Evolutionary conservation across 2,797 vertebrate species (phyloP), one percentile per base, ranked within the genome.

Genomic region (Alfaro cultratus): DNA sequence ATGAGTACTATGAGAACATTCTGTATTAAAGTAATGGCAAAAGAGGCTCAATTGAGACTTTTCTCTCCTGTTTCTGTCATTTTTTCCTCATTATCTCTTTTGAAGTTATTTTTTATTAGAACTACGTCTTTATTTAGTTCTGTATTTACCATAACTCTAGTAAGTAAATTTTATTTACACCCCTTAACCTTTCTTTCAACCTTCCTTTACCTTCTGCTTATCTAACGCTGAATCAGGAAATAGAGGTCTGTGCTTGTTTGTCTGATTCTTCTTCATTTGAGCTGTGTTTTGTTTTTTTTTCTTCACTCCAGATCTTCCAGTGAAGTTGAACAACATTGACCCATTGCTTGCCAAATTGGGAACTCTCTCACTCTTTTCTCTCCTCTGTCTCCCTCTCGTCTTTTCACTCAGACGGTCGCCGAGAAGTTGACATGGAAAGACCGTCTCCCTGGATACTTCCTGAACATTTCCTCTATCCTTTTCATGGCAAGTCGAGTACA

Each of bases 381-480:
- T 67, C 80, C 15, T 2, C 16, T 67, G 60, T 18, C 3, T 34
- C 11, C 67, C n/a, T 2, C 31, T 57, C 2, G 0, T 85, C 31
- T 70, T 49, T 82, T 78, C 51, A 46, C 11, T 76, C 81, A 95
- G 94, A 47, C 84, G 79, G 95, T 93, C 83, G 93, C 96, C 47
- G 96, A 97, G 71, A 98, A 97, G 88, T 88, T 99, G 91, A 98
- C 95, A 5, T 99, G 97, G 96, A 97, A 92, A 86, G 98, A 99
- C 83, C 96, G 97, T 16, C 91, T 98, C 73, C 97, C 98, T 79
- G 98, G 98, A 83, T 99, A 99, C 84, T 93, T 97, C 87, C 96
- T 97, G 80, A 99, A 98, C 73, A 94, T 98, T 5, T 97, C 97
- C 76, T 95, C 98, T 51, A 97, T 99, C 91, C 95, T 99, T 87